These are phyloP conservation scores for Arnoldichthys spilopterus DNA, from an alignment of 2,797 vertebrate species.

Conservation along the genomic window DNA sequence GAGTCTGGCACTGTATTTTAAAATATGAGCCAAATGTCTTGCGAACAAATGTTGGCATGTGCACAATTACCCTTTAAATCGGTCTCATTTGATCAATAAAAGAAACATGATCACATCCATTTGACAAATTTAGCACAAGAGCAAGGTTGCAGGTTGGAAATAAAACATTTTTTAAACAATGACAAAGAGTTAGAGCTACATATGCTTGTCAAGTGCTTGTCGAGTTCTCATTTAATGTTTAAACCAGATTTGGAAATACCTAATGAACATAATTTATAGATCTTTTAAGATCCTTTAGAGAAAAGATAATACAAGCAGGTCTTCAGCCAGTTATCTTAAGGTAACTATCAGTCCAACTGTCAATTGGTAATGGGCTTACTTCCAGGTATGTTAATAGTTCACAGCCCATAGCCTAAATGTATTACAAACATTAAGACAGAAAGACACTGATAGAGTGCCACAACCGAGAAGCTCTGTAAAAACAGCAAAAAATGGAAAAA, in stretches of 20 bases:
- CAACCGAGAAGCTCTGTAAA: too few species aligned
- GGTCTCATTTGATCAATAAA: background rate
- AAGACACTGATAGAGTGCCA: too few species aligned
- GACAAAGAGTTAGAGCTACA: too few species aligned
- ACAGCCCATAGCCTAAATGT: background rate
- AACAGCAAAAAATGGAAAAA: too few species aligned
- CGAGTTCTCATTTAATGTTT: background rate
- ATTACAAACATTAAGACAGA: background rate
- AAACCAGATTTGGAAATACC: background rate
- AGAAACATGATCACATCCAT: background rate
- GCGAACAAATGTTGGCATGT: background rate
- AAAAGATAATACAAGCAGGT: background rate
- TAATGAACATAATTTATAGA: background rate
- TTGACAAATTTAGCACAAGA: background rate
- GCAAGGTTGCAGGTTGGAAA: background rate
- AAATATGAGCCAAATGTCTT: constrained; percentile 5
- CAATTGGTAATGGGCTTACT: background rate
- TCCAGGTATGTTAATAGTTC: background rate
- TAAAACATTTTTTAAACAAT: background rate
- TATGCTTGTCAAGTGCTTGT: too few species aligned
- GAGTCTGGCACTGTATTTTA: background rate
- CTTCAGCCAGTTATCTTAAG: background rate
- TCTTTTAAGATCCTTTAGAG: background rate
- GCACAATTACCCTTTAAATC: background rate
- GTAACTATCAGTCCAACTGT: background rate